A percentile compares a stretch with the other conserved stretches of the same genome.
phyloP scores from a whole-genome alignment of 2,797 vertebrate genomes.

The Margarornis squamiger region DNA sequence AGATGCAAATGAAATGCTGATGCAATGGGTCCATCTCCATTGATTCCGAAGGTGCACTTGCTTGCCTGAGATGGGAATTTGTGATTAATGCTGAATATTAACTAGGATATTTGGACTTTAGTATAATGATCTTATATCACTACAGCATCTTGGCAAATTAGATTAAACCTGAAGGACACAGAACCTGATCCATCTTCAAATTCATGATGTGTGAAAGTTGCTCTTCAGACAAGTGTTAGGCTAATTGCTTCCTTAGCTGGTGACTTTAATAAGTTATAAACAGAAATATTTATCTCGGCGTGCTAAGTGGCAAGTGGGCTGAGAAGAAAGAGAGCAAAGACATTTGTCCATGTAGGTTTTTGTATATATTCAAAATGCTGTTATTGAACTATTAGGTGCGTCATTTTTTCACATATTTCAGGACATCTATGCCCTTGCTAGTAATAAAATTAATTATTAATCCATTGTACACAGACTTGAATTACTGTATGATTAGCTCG shows the following conservation, averaged over 20 bases:
- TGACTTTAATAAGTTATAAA: conserved; percentile 68
- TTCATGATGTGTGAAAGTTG: conserved; percentile 66
- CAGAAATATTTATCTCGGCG: conserved; percentile 42
- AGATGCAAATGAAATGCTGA: background rate
- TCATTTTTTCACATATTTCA: background rate
- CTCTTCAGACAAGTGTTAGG: conserved; percentile 49
- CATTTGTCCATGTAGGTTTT: background rate
- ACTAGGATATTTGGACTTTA: background rate
- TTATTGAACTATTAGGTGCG: background rate
- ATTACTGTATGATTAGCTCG: conserved; percentile 71
- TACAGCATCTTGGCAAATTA: conserved; percentile 23
- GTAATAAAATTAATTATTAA: conserved; percentile 79
- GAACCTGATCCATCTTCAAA: conserved; percentile 47
- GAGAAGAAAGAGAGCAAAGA: background rate
- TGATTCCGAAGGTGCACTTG: background rate
- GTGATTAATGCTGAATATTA: conserved; percentile 11
- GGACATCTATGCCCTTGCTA: conserved; percentile 10
- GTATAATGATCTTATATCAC: conserved; percentile 14
- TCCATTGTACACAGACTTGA: conserved; percentile 75
- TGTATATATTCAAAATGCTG: conserved; percentile 10
- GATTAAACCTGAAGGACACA: conserved; percentile 54
- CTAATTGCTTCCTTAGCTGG: conserved; percentile 70
- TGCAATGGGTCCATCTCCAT: background rate
- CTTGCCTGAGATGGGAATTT: background rate
- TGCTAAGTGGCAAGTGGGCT: conserved; percentile 38